Conservation (phyloP, 2,113 vertebrate species). For the Tragelaphus buxtoni region DNA sequence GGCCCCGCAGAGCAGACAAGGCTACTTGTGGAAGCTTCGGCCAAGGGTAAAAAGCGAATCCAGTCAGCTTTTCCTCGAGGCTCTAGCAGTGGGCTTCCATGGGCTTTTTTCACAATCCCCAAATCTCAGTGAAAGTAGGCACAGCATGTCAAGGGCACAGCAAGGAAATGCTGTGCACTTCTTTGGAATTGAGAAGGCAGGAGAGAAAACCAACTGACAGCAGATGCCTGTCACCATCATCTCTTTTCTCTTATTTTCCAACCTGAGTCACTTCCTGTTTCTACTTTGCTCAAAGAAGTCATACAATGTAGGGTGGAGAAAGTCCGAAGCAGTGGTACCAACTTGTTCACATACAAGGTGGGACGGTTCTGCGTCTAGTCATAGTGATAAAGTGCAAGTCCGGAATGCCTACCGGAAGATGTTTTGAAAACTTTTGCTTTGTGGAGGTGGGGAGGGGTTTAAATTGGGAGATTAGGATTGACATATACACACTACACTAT, state of each 20-base stretch:
- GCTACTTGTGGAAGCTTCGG: background rate
- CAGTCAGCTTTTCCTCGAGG: background rate
- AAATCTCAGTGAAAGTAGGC: background rate
- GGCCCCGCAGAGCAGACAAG: conserved; percentile 7
- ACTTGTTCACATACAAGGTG: background rate
- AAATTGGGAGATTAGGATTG: background rate
- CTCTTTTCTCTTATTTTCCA: background rate
- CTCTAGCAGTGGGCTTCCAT: background rate
- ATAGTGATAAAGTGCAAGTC: background rate
- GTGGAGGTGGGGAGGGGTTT: background rate
- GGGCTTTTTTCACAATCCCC: background rate
- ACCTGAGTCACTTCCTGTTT: background rate
- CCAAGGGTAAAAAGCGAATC: background rate
- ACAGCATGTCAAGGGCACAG: conserved; percentile 10
- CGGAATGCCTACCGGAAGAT: background rate
- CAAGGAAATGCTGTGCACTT: background rate
- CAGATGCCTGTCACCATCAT: background rate
- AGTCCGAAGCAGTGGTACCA: background rate
- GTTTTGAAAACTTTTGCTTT: background rate
- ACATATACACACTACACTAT: background rate
- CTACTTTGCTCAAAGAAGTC: background rate
- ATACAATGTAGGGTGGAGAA: background rate
- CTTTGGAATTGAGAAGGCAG: background rate
- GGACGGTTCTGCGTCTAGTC: background rate
- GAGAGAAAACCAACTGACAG: background rate